phyloP scores from a whole-genome alignment of 2,888 invertebrate genomes.

The Drosophila yooni region DNA sequence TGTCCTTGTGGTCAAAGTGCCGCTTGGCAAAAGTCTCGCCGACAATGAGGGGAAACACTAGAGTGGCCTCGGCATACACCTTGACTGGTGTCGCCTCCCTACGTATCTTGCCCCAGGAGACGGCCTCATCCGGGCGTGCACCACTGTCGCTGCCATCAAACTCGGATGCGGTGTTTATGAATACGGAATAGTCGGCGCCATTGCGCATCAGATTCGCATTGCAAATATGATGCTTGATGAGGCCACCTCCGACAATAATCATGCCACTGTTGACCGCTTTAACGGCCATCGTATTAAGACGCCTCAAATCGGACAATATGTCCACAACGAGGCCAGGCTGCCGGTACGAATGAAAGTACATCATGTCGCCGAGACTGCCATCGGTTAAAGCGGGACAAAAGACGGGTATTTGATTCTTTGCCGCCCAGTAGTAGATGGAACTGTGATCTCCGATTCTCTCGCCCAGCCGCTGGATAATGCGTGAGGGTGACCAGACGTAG shows the following conservation, averaged over 20 bases:
- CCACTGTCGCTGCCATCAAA: conserved; percentile 99
- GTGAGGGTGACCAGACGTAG: conserved; percentile 96
- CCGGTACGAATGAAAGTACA: conserved; percentile 98
- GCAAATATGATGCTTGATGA: conserved; percentile 99
- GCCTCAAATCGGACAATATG: conserved; percentile 94
- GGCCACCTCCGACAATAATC: conserved; percentile 97
- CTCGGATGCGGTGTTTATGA: conserved; percentile 97
- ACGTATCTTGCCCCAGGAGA: conserved; percentile 99
- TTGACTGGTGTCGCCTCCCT: conserved; percentile 95
- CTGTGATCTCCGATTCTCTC: conserved; percentile 94
- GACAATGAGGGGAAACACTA: conserved; percentile 97
- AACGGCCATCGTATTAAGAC: conserved; percentile 97
- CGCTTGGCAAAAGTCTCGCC: conserved; percentile 97
- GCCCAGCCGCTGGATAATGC: conserved; percentile 92
- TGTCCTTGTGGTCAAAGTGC: conserved; percentile 80
- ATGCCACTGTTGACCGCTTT: conserved; percentile 97
- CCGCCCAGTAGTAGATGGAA: conserved; percentile 99
- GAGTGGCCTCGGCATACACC: conserved; percentile 95
- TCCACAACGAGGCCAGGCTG: conserved; percentile 97
- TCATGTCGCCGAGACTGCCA: conserved; percentile 99
- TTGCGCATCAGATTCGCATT: conserved; percentile 99
- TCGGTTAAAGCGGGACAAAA: conserved; percentile 99
- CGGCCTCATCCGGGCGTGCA: conserved; percentile 98
- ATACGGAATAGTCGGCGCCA: conserved; percentile 98
- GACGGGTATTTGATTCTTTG: conserved; percentile 97